A percentile compares a stretch with the other conserved stretches of the same genome.
Evolutionary conservation across 2,797 vertebrate genomes (phyloP).

Genomic region (Darevskia nairensis): DNA sequence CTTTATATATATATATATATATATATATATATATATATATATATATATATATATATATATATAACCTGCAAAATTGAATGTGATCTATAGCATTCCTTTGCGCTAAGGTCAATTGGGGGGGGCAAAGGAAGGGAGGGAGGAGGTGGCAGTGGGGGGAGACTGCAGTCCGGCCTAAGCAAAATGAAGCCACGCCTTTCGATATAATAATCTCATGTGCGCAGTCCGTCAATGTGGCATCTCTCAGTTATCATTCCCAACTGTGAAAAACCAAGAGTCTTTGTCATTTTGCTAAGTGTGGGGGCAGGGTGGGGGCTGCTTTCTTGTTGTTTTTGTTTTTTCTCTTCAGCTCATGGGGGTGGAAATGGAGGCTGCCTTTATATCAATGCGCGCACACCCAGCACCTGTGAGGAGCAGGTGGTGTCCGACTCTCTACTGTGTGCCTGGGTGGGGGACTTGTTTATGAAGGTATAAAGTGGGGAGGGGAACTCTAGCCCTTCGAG

Average conservation of each 20-base stretch:
- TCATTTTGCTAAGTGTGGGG: slow-evolving; percentile 75
- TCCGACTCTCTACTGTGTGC: background rate
- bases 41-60: slow-evolving; percentile 62
- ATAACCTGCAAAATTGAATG: slow-evolving; percentile 49
- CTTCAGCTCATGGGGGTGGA: slow-evolving; percentile 71
- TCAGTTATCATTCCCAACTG: slow-evolving; percentile 73
- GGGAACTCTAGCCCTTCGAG: fast-evolving
- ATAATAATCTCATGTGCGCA: slow-evolving; percentile 54
- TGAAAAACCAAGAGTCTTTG: slow-evolving; percentile 75
- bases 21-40: slow-evolving; percentile 61
- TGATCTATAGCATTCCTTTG: slow-evolving; percentile 73
- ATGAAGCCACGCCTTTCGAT: slow-evolving; percentile 30
- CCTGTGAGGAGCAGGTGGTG: slow-evolving; percentile 28
- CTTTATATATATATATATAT: slow-evolving; percentile 28
- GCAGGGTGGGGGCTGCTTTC: slow-evolving; percentile 34
- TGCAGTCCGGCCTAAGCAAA: slow-evolving; percentile 27
- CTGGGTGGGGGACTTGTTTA: background rate
- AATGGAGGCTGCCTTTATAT: slow-evolving; percentile 64
- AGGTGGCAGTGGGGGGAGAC: slow-evolving; percentile 41
- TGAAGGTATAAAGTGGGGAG: fast-evolving
- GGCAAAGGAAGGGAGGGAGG: slow-evolving; percentile 50
- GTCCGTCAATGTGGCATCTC: slow-evolving; percentile 66
- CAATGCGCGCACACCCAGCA: background rate
- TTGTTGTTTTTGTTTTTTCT: slow-evolving; percentile 57
- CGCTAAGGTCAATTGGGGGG: slow-evolving; percentile 58